Evolutionary conservation across 2,113 vertebrate genomes (phyloP), one percentile per base, ranked within the genome.

Genomic region (Sigmodon hispidus): DNA sequence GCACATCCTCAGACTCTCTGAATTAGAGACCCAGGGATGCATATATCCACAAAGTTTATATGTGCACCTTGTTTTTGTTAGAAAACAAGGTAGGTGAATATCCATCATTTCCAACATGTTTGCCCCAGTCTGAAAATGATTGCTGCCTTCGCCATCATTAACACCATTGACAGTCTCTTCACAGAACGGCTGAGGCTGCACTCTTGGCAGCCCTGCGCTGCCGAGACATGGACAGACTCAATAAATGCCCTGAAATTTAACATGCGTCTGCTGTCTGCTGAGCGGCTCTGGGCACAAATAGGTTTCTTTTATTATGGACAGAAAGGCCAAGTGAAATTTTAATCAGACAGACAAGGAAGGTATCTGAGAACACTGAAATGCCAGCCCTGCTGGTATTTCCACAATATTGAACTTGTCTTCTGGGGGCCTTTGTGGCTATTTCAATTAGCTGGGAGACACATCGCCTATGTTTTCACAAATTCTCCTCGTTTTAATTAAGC

Each of bases 241-340:
- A 94, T 97, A 92, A 97, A 94, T 22, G 13, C 89, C 89, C 87
- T 96, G 97, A 95, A 96, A 95, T 45, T 93, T 96, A 92, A 97
- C 96, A 87, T 36, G 65, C 67, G 7, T 69, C 94, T 96, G 89
- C 95, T 94, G 96, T 94, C 98, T 97, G 2, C 59, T 1, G 40
- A 97, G 36, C 90, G 92, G 96, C 93, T 94, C 91, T 97, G 95
- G 92, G 93, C 92, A 83, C 95, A 97, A 95, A 96, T 90, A 94
- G 96, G 95, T 97, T 97, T 97, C 89, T 97, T 98, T 96, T 97
- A 96, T 96, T 98, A 96, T 70, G 93, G 95, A 96, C 95, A 94
- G 97, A 97, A 98, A 96, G 96, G 89, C 92, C 97, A 96, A 97
- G 92, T 95, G 96, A 97, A 97, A 97, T 98, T 98, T 97, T 97